Conservation (phyloP, 2,113 vertebrate genomes). For the Archilochus colubris region DNA sequence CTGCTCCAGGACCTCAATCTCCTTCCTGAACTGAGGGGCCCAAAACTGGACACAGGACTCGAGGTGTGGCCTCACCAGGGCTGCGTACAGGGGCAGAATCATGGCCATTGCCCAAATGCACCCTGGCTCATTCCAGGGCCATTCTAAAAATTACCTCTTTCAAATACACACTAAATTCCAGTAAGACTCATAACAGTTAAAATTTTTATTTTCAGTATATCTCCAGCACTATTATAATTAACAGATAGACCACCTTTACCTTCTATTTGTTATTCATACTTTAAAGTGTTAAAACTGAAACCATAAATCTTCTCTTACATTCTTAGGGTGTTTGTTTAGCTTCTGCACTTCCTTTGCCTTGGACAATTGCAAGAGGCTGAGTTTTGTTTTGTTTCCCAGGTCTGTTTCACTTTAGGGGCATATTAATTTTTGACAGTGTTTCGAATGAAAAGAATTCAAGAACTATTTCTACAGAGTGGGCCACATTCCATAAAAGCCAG, state of each 20-base stretch:
- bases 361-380: neutral
- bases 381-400: slow-evolving; percentile 41
- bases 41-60: too few species aligned
- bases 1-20: too few species aligned
- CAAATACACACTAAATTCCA: neutral
- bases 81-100: neutral
- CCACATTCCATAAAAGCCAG: slow-evolving; percentile 20
- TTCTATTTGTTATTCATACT: neutral
- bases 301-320: neutral
- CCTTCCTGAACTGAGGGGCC: too few species aligned
- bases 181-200: neutral
- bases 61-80: too few species aligned
- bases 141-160: neutral
- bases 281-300: neutral
- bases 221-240: neutral
- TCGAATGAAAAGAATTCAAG: slow-evolving; percentile 37
- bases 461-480: slow-evolving; percentile 17
- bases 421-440: slow-evolving; percentile 38
- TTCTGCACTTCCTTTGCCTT: slow-evolving; percentile 24
- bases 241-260: neutral
- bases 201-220: neutral
- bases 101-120: neutral
- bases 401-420: slow-evolving; percentile 36
- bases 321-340: slow-evolving; percentile 9
- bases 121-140: neutral